Base-by-base conservation (phyloP, 2,888 invertebrate species). In the Anoncus sp. region DNA sequence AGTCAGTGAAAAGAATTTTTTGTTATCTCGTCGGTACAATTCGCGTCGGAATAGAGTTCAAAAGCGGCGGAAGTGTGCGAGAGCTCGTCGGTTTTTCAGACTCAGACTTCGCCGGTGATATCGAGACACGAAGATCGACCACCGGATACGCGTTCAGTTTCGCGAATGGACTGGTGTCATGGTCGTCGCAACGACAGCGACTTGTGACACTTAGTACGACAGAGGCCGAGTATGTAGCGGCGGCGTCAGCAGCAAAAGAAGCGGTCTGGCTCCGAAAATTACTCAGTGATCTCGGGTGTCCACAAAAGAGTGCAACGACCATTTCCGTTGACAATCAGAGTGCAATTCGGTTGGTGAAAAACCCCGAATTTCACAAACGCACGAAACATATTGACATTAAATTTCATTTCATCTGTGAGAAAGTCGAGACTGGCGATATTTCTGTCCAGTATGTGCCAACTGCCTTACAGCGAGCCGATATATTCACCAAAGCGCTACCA, bases 371-470 rank as follows among this genome's bases (percentile, higher is more conserved):
- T 14, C 79, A 81, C 47, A 80, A 81, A 53, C 45, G 81, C 16
- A 81, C 76, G 6, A 81, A 82, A 49, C 80, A 79, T 55, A 80
- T 80, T 22, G 81, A 79, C 38, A 74, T 80, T 60, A 57, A 75
- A 45, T 74, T 60, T 51, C 78, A 81, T 59, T 75, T 67, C 27
- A 49, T 79, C 38, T 55, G 78, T 0, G 74, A 81, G 38, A 59
- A 18, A 1, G 49, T 43, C 6, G 73, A 65, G 22, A 66, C 38
- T 20, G 47, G 70, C 1, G 69, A 69, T 38, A 59, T 79, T 2
- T 16, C 45, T 0, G 59, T 80, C n/a, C 22, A 57, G 38, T 73
- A 74, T 45, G 66, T 75, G 14, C 70, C 51, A 10, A 66, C 77
- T 7, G 69, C 57, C 12, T 16, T 20, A 16, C 77, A 77, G 40